Conservation (phyloP, 1,140 invertebrate genomes). For the Trissolcus basalis region DNA sequence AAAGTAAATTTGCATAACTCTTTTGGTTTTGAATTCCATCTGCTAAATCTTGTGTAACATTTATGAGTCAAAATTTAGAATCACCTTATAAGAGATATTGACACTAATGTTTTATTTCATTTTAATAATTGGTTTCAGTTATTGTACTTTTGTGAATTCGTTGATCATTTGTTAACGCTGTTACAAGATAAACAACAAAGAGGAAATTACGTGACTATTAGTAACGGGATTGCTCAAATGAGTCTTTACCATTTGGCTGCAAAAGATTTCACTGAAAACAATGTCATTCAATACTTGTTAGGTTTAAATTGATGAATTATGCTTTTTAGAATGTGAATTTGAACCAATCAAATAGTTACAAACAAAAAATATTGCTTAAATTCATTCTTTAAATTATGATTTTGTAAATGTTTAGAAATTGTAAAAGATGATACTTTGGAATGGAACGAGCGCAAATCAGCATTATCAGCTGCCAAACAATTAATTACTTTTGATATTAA, state of each 20-base stretch:
- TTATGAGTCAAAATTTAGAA: background rate
- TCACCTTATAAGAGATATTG: background rate
- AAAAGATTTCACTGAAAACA: constrained; percentile 50
- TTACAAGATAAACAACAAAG: constrained; percentile 38
- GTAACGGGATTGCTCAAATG: constrained; percentile 63
- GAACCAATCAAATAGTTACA: too few species aligned
- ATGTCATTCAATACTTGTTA: constrained; percentile 53
- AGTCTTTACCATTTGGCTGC: constrained; percentile 53
- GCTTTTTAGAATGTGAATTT: constrained; percentile 1
- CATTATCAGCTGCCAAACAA: constrained; percentile 59
- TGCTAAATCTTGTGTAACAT: background rate
- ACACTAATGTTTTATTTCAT: constrained; percentile 3
- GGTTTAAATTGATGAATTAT: constrained; percentile 42
- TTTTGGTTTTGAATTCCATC: background rate
- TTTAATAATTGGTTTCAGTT: constrained; percentile 35
- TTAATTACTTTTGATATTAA: constrained; percentile 55
- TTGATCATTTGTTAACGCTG: constrained; percentile 54
- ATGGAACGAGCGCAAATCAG: constrained; percentile 56
- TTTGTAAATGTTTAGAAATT: constrained; percentile 1
- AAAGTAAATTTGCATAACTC: constrained; percentile 53
- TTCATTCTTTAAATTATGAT: background rate
- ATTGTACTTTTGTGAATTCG: constrained; percentile 54
- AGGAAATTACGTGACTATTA: constrained; percentile 48
- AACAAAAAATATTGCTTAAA: background rate
- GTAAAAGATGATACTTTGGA: constrained; percentile 56